A percentile compares a stretch with the other conserved stretches of the same genome.
These are phyloP conservation scores for Engystomops pustulosus DNA, from an alignment of 2,113 vertebrate genomes.

Conservation along the genomic window DNA sequence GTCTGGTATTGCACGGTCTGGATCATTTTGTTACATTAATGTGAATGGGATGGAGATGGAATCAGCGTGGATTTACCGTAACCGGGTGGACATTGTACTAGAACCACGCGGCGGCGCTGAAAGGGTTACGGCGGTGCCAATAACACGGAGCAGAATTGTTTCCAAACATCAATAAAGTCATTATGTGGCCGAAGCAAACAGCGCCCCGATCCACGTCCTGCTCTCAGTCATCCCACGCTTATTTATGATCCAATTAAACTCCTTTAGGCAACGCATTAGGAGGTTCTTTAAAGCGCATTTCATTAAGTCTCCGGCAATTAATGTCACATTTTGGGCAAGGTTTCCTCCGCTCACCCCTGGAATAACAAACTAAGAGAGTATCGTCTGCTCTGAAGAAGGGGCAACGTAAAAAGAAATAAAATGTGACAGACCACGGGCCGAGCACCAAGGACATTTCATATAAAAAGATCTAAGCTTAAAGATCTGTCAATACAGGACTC, in stretches of 20 bases:
- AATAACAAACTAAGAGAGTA: background rate
- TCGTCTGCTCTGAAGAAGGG: too few species aligned
- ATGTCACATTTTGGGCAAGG: constrained; percentile 65
- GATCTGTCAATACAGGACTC: too few species aligned
- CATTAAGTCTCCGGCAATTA: constrained; percentile 68
- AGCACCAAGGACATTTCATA: too few species aligned
- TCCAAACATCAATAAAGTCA: constrained; percentile 64
- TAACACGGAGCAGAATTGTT: constrained; percentile 56
- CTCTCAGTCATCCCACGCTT: constrained; percentile 54
- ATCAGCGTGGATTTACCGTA: too few species aligned
- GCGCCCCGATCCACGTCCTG: constrained; percentile 44
- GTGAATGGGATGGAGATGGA: too few species aligned
- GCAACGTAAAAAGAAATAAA: too few species aligned
- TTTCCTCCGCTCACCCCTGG: background rate
- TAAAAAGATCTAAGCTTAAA: too few species aligned
- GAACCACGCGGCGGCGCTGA: too few species aligned
- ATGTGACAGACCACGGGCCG: too few species aligned
- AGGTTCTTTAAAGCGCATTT: constrained; percentile 66
- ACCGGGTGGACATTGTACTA: too few species aligned
- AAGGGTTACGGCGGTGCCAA: constrained; percentile 51
- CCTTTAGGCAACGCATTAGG: constrained; percentile 67
- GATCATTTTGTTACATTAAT: too few species aligned
- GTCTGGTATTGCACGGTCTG: too few species aligned
- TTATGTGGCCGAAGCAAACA: constrained; percentile 64
- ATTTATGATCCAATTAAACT: constrained; percentile 64